Base-by-base conservation (phyloP, 2,797 vertebrate species). In the Rhynchotus rufescens region DNA sequence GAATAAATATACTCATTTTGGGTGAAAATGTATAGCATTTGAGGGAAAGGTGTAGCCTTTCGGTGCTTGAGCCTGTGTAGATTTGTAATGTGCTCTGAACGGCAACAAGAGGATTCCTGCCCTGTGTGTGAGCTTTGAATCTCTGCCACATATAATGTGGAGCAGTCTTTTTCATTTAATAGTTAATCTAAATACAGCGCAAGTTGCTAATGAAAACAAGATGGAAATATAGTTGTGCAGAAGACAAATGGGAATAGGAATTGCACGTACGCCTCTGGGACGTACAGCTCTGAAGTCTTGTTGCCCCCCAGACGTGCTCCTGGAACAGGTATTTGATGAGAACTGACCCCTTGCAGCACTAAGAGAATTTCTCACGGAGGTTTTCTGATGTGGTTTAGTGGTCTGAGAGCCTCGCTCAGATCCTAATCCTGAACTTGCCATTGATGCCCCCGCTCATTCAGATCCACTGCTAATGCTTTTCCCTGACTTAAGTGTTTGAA, bases 371-470 rank as follows among this genome's bases (percentile, higher is more conserved):
- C 71, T 51, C 45, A 94, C 64, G 47, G 51, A 81, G 44, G n/a
- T 65, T 74, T 93, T 78, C 57, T 66, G 77, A 40, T 26, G 7
- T 30, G n/a, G 20, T 42, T 80, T 74, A 69, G 32, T 79, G 59
- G 71, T 59, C 60, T 68, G 40, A 89, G 74, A 77, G 87, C 23
- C 45, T 81, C 57, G 59, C 79, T 82, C 64, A 34, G 45, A 40
- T 86, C 75, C 83, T 92, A 66, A 94, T 89, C 76, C 66, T 79
- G 82, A 87, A 72, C 44, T 80, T 93, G 64, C 89, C 74, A 30
- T 69, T 85, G 84, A 74, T 30, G 7, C 4, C 34, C 61, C 84
- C 28, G 30, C 71, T 86, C 67, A 12, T 76, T 64, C 64, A 54
- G 64, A 67, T 84, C 74, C 61, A 79, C 60, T 64, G 69, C 57